Evolutionary conservation across 2,113 vertebrate species (phyloP).

Genomic region (Fulica atra): DNA sequence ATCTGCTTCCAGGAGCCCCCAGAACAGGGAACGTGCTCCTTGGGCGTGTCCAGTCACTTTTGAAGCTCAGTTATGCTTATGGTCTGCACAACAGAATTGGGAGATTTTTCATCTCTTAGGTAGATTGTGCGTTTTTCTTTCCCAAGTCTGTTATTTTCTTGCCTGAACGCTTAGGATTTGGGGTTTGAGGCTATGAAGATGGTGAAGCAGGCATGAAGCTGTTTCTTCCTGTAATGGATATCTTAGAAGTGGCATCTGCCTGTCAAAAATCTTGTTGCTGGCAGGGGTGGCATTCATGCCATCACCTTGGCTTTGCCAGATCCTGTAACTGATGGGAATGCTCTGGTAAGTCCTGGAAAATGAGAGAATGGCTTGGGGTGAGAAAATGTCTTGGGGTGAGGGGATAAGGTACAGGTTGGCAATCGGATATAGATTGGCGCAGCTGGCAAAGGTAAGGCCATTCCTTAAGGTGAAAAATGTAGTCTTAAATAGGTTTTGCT

Average conservation of each 20-base stretch:
- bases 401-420: neutral
- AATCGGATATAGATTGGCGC: neutral
- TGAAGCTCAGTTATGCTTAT: neutral
- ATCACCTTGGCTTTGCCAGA: neutral
- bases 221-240: neutral
- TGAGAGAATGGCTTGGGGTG: neutral
- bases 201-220: neutral
- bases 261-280: neutral
- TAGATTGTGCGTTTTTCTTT: neutral
- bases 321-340: neutral
- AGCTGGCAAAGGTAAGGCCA: neutral
- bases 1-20: neutral
- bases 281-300: fast-evolving
- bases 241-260: neutral
- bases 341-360: neutral
- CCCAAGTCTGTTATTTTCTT: neutral
- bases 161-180: neutral
- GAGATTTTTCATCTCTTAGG: neutral
- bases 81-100: neutral
- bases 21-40: fast-evolving
- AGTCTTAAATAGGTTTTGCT: neutral
- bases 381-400: neutral
- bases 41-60: neutral
- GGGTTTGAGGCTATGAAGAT: neutral
- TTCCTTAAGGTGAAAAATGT: neutral